A percentile compares a stretch with the other conserved stretches of the same genome.
phyloP scores from a whole-genome alignment of 1,140 invertebrate species.

The Aphelinus atriplicis region DNA sequence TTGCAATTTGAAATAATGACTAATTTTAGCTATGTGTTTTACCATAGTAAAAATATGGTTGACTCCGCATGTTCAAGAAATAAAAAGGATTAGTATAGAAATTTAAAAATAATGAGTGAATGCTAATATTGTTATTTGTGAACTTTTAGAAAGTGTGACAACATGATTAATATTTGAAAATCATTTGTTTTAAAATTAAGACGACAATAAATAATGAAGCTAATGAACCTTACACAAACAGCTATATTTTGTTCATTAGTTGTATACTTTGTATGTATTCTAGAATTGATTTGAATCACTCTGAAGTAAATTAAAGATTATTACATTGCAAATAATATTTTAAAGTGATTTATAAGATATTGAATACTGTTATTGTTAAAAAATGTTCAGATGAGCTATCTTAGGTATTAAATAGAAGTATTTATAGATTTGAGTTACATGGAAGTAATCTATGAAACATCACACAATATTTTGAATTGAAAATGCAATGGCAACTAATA shows the following conservation, averaged over 20 bases:
- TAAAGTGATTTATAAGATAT: slow-evolving; percentile 16
- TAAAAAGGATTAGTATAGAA: background rate
- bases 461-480: background rate
- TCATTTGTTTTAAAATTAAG: background rate
- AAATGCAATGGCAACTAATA: background rate
- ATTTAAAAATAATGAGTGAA: background rate
- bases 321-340: slow-evolving; percentile 3
- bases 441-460: slow-evolving; percentile 16
- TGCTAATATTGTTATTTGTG: background rate
- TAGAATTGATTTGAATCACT: background rate
- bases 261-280: slow-evolving; percentile 8
- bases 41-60: background rate
- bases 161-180: background rate
- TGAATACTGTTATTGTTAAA: slow-evolving; percentile 15
- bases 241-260: slow-evolving; percentile 9
- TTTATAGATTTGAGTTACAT: slow-evolving; percentile 21
- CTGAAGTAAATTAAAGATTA: slow-evolving; percentile 12
- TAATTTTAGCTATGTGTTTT: background rate
- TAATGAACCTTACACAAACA: background rate
- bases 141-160: slow-evolving; percentile 16
- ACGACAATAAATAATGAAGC: slow-evolving; percentile 18
- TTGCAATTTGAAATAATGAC: background rate
- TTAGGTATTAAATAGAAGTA: slow-evolving; percentile 27
- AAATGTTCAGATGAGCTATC: slow-evolving; percentile 10
- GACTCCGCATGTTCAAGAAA: background rate